Evolutionary conservation across 2,113 vertebrate genomes (phyloP), one percentile per base, ranked within the genome.

Genomic region (Plestiodon gilberti): DNA sequence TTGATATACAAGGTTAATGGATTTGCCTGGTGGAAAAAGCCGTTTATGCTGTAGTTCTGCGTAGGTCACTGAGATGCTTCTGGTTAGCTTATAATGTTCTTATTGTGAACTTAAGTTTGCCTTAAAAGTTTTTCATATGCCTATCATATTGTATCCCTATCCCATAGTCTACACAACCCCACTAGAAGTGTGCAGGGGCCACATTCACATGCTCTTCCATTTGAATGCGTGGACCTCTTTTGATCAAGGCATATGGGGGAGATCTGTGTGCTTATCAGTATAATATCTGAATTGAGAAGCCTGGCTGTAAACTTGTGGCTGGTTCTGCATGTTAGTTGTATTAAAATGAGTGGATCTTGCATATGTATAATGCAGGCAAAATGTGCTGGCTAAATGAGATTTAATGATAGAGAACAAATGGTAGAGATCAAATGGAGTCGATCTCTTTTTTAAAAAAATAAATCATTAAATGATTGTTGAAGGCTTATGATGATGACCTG

Each of bases 31-130:
- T 80, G 57, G 64, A 61, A 71, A 33, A 52, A 33, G 0, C 30
- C 6, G 2, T 20, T 9, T 30, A 38, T 17, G 22, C 25, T 38
- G 17, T 84, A 0, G 0, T 13, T 82, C 2, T 59, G 22, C n/a
- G 10, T 43, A 25, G 62, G 6, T 78, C 40, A 25, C 2, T 48
- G 78, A 6, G 20, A n/a, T 6, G 59, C 74, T 15, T 1, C 17
- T 20, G 6, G 11, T 59, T 73, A 65, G 0, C 48, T 75, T 74
- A 28, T 74, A 20, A 4, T 59, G 3, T 69, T 69, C n/a, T 78
- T 61, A 78, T 38, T 55, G 62, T 82, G 20, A 33, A 52, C 14
- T 69, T 70, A 57, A 70, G 23, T 81, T 62, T 65, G 8, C 11
- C 18, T 48, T 40, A 79, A 40, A 13, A 28, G 35, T 3, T 17